Evolutionary conservation across 2,797 vertebrate genomes (phyloP), one percentile per base, ranked within the genome.

Genomic region (Artibeus jamaicensis): DNA sequence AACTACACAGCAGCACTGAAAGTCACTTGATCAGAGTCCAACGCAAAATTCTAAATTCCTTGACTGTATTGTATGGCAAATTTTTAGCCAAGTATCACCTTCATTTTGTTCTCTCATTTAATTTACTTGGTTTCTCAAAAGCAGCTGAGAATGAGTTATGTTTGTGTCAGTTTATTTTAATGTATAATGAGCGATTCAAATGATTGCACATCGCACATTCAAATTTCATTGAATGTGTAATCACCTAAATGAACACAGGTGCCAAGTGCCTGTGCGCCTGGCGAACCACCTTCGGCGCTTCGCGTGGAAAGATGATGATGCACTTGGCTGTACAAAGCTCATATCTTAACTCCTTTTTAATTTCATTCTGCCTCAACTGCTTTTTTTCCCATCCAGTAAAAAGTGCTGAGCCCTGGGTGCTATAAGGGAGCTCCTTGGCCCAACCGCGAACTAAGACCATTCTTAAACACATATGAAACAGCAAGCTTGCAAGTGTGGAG

Each of bases 181-280:
- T 94, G 95, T 70, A 70, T 97, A 96, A 96, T 96, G 91, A 95
- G 94, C 4, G 9, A 94, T 96, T 89, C 89, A 68, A 89, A 71
- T 94, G 96, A 97, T 67, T 81, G 93, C 94, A 82, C 42, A 68
- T 88, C 96, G 65, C 96, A 95, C 94, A 94, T 87, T 95, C 93
- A 81, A 71, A 94, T 81, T 32, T 62, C 26, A 96, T 85, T 91
- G 95, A 94, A 95, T 93, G 78, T 91, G 96, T 95, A 81, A 95
- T 96, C 95, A 97, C 88, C 95, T 94, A 87, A 96, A 82, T 89
- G 96, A 97, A 87, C 95, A 89, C 97, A 96, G 97, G 93, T 96
- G 97, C 91, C 44, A 19, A 0, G 2, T 0, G 67, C 78, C 42
- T 42, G 86, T 10, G 46, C 0, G 67, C 94, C 68, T 91, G 68